A percentile compares a stretch with the other conserved stretches of the same genome.
Conservation (phyloP, 1,140 invertebrate genomes). For the Coenobita brevimanus region DNA sequence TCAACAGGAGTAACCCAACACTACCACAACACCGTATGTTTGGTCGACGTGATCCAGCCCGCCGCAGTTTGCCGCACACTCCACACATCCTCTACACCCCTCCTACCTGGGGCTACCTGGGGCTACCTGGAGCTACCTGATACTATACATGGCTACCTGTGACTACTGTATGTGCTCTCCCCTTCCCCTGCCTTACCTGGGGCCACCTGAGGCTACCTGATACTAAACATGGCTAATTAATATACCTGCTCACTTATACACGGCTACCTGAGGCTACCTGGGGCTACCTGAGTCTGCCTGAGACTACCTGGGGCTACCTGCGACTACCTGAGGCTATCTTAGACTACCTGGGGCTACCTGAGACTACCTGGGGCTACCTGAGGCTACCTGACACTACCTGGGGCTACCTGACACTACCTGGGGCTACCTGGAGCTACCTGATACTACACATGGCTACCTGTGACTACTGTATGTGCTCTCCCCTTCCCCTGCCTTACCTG, state of each 20-base stretch:
- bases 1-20: conserved; percentile 36
- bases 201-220: no score
- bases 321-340: not conserved
- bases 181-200: no score
- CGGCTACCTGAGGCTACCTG: not conserved
- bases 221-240: no score
- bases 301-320: not conserved
- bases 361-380: not conserved
- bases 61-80: conserved; percentile 10
- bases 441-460: not conserved
- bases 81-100: not conserved
- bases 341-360: not conserved
- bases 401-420: not conserved
- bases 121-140: no score
- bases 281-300: not conserved
- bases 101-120: not conserved
- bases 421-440: not conserved
- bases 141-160: no score
- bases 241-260: no score
- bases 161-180: no score
- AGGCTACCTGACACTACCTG: not conserved
- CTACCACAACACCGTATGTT: conserved; percentile 30
- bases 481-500: not conserved
- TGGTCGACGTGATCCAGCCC: conserved; percentile 41
- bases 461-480: not conserved